Conservation (phyloP, 2,113 vertebrate species). For the Misgurnus anguillicaudatus region DNA sequence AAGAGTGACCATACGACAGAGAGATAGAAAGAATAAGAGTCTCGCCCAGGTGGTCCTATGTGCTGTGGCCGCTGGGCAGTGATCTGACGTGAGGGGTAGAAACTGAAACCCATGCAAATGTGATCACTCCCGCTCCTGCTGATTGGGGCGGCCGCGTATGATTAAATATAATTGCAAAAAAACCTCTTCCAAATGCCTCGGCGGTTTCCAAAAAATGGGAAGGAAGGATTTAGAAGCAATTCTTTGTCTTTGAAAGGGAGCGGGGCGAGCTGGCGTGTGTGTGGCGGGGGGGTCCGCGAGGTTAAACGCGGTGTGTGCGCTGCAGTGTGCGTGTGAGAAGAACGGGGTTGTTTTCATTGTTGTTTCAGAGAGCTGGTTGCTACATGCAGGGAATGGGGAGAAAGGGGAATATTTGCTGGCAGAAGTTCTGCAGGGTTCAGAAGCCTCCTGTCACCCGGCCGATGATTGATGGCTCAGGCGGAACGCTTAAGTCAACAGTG, state of each 20-base stretch:
- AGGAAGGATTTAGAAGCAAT: constrained; percentile 72
- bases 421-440: constrained; percentile 67
- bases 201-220: constrained; percentile 61
- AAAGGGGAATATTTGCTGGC: constrained; percentile 58
- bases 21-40: constrained; percentile 22
- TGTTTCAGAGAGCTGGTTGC: constrained; percentile 61
- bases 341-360: constrained; percentile 45
- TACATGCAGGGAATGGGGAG: constrained; percentile 62
- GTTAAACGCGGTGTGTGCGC: constrained; percentile 39
- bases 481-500: constrained; percentile 79
- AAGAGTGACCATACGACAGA: constrained; percentile 25
- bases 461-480: constrained; percentile 78
- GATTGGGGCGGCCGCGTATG: constrained; percentile 74
- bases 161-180: constrained; percentile 78
- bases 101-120: constrained; percentile 77
- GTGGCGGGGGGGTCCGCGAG: constrained; percentile 28
- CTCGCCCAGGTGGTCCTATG: constrained; percentile 69
- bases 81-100: constrained; percentile 63
- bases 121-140: constrained; percentile 70
- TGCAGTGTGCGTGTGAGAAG: constrained; percentile 40
- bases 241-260: constrained; percentile 52
- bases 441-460: constrained; percentile 68
- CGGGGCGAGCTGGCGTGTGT: constrained; percentile 16
- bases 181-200: constrained; percentile 71
- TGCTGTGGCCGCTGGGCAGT: constrained; percentile 57